phyloP scores from a whole-genome alignment of 2,888 invertebrate species.

The Lapara coniferarum region DNA sequence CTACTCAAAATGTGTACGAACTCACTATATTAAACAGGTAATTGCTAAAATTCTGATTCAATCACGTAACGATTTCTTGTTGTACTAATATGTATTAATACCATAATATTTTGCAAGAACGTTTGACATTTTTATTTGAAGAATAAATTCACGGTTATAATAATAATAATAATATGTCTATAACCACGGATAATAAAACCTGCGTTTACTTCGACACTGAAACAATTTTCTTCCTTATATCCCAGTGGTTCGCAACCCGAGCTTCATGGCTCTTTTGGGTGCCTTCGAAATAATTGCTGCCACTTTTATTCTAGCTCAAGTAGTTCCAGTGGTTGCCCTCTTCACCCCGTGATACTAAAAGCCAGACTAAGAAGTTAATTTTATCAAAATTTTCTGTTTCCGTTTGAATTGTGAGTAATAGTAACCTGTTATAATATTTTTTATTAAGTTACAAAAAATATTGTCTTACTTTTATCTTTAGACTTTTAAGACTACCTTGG shows the following conservation, averaged over 20 bases:
- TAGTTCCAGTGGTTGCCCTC: not conserved
- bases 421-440: not conserved
- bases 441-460: not conserved
- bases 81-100: too few species aligned
- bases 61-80: too few species aligned
- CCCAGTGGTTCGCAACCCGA: not conserved
- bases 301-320: conserved; percentile 11
- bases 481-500: too few species aligned
- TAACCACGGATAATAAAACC: not conserved
- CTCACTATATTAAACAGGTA: too few species aligned
- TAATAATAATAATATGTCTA: too few species aligned
- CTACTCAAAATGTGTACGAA: too few species aligned
- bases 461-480: not conserved
- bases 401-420: not conserved
- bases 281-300: conserved; percentile 8
- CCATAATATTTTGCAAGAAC: too few species aligned
- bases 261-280: conserved; percentile 16
- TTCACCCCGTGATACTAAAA: not conserved
- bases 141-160: too few species aligned
- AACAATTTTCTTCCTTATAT: conserved; percentile 5
- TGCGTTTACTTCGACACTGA: not conserved
- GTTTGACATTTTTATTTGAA: too few species aligned
- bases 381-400: too few species aligned
- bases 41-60: too few species aligned
- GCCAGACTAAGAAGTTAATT: not conserved